A percentile compares a stretch with the other conserved stretches of the same genome.
Evolutionary conservation across 1,140 invertebrate species (phyloP).

Genomic region (Drosophila lacteicornis): DNA sequence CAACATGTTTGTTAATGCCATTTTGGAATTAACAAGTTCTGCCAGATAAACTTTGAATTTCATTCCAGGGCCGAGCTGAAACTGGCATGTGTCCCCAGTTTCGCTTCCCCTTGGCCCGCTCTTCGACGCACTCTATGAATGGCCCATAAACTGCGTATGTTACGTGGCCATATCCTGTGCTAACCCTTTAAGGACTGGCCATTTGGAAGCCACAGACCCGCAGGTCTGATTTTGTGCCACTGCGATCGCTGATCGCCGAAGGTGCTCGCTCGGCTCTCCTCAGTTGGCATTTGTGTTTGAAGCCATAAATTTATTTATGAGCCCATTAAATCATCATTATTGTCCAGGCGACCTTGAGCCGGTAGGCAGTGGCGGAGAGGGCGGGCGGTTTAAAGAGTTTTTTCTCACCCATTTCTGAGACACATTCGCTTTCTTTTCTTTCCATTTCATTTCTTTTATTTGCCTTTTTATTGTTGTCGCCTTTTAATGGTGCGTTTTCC

Average conservation of each 20-base stretch:
- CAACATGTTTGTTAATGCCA: slow-evolving; percentile 78
- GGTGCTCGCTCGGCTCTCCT: slow-evolving; percentile 6
- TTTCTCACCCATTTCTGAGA: slow-evolving; percentile 62
- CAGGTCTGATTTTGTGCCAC: slow-evolving; percentile 4
- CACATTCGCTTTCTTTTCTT: slow-evolving; percentile 68
- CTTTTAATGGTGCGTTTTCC: slow-evolving; percentile 65
- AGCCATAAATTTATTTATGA: slow-evolving; percentile 82
- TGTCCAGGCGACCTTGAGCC: slow-evolving; percentile 76
- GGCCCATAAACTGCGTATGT: slow-evolving; percentile 47
- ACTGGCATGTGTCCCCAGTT: slow-evolving; percentile 29
- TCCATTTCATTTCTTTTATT: slow-evolving; percentile 74
- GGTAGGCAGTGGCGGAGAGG: slow-evolving; percentile 40
- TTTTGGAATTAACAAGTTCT: slow-evolving; percentile 81
- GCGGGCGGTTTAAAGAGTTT: slow-evolving; percentile 15
- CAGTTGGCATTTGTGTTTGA: slow-evolving; percentile 35
- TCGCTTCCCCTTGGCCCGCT: background rate
- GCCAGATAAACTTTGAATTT: slow-evolving; percentile 81
- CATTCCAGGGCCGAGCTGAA: slow-evolving; percentile 54
- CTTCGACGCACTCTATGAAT: slow-evolving; percentile 13
- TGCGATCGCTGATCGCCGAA: slow-evolving; percentile 41
- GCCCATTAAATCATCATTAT: slow-evolving; percentile 84
- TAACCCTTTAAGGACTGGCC: slow-evolving; percentile 24
- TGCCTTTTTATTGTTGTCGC: slow-evolving; percentile 68
- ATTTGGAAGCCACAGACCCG: background rate
- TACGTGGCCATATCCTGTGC: slow-evolving; percentile 25